Evolutionary conservation across 2,113 vertebrate genomes (phyloP).

Genomic region (Ceyx melanurus): DNA sequence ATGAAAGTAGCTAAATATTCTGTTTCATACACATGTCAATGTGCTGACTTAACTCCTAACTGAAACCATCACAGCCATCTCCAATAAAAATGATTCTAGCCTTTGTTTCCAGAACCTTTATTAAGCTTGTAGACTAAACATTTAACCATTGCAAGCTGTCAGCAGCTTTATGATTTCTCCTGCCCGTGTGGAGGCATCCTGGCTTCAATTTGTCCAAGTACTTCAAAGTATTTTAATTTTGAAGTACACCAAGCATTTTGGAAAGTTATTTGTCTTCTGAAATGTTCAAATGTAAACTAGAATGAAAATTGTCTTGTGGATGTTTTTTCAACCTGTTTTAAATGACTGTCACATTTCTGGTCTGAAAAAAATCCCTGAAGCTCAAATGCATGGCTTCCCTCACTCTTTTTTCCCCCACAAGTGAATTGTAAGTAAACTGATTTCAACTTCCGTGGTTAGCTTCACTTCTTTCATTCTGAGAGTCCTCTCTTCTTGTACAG

Average conservation of each 20-base stretch:
- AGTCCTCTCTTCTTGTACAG: background rate
- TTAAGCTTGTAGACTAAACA: conserved; percentile 78
- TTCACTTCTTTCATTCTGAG: conserved; percentile 4
- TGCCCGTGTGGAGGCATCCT: conserved; percentile 65
- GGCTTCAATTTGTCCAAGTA: conserved; percentile 76
- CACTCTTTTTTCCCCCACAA: background rate
- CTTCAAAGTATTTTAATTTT: conserved; percentile 76
- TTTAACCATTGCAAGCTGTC: conserved; percentile 69
- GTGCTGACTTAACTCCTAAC: conserved; percentile 45
- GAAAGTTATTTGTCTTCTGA: conserved; percentile 73
- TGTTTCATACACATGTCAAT: conserved; percentile 54
- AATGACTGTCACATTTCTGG: conserved; percentile 67
- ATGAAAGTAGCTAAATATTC: conserved; percentile 55
- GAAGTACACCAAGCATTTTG: conserved; percentile 72
- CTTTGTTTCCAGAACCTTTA: conserved; percentile 59
- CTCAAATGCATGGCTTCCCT: background rate
- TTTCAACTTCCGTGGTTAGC: conserved; percentile 22
- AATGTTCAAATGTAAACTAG: conserved; percentile 70
- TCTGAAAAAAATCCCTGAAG: conserved; percentile 40
- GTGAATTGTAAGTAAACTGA: background rate
- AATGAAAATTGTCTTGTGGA: conserved; percentile 65
- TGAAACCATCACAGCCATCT: conserved; percentile 69
- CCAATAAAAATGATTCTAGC: conserved; percentile 70
- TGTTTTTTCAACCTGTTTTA: conserved; percentile 61
- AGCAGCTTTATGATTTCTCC: conserved; percentile 71